phyloP scores from a whole-genome alignment of 2,113 vertebrate genomes.

The Mionectes macconnelli region DNA sequence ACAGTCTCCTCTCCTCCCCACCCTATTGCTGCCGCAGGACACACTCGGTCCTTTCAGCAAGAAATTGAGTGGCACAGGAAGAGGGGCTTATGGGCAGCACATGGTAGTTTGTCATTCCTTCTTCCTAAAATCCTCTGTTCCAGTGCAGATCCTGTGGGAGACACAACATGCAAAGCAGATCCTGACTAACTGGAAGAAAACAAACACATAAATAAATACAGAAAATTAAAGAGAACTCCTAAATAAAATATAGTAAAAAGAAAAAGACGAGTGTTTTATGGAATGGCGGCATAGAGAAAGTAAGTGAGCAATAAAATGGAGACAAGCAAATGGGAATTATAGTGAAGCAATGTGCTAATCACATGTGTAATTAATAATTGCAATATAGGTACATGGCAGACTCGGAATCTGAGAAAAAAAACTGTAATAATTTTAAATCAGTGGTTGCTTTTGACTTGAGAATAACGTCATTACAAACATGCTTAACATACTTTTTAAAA shows the following conservation, averaged over 20 bases:
- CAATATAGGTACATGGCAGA: neutral
- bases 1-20: fast-evolving
- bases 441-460: neutral
- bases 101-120: neutral
- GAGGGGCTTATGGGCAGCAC: fast-evolving
- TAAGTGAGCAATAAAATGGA: neutral
- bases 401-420: neutral
- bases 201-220: neutral
- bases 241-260: neutral
- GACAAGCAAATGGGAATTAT: neutral
- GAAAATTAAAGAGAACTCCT: neutral
- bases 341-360: neutral
- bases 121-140: neutral
- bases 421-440: neutral
- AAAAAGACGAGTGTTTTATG: neutral
- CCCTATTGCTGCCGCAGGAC: neutral
- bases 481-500: neutral
- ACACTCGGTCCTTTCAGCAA: fast-evolving
- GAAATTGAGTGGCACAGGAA: fast-evolving
- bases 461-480: neutral
- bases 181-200: neutral
- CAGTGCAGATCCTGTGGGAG: neutral
- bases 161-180: neutral
- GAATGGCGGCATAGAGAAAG: neutral
- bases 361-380: neutral